Base-by-base conservation (phyloP, 2,113 vertebrate species). In the Cnemophilus loriae region DNA sequence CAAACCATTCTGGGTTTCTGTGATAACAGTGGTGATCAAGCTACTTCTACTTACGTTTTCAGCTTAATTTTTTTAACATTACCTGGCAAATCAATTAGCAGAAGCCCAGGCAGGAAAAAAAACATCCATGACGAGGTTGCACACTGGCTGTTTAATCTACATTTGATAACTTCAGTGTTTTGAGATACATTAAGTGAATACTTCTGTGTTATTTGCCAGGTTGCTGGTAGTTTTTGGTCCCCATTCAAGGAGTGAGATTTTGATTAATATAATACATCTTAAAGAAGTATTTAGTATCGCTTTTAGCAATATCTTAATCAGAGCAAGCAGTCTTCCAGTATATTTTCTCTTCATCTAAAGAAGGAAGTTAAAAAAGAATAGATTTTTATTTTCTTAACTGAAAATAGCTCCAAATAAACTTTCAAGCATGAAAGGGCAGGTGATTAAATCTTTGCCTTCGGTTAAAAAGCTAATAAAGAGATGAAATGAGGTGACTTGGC, bases 331-430 rank as follows among this genome's bases (percentile, higher is more conserved):
- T 41, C 63, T 81, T 88, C 70, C 84, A 14, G 5, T 88, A 17
- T 47, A 70, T 70, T 94, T 93, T 64, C 44, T 95, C n/a, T 65
- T 87, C 15, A 63, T 35, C 39, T 32, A 11, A 50, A 88, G 24
- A 84, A 84, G 59, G 56, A 93, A 88, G 75, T 78, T 56, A 37
- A 35, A 75, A 52, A 89, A 79, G 2, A 79, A 77, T 19, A 74
- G 20, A 13, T 74, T 88, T 93, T 81, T 3, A 52, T 90, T 88
- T 96, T 92, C 28, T 18, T 81, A 90, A 65, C 63, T 86, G 47
- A 86, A 95, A 94, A 26, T 50, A 87, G 50, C 52, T 57, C 50
- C 78, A 81, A 77, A 67, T 92, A 88, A 90, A 84, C 90, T 86
- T 92, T 78, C 8, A 41, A n/a, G 88, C 71, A 64, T 74, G 90